Evolutionary conservation across 1,140 invertebrate species (phyloP).

Genomic region (Drosophila ironensis): DNA sequence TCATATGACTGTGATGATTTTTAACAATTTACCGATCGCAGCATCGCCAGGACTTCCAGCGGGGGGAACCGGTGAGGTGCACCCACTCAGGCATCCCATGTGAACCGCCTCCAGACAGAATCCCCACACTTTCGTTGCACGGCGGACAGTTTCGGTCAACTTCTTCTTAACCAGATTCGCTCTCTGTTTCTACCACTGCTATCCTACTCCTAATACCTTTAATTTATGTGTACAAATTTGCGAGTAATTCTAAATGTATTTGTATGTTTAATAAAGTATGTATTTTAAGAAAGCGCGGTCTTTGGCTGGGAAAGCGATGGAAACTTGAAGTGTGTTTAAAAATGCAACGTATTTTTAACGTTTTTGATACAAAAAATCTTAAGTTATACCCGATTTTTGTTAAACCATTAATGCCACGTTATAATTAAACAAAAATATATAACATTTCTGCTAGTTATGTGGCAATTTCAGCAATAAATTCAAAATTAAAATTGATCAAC

Average conservation of each 20-base stretch:
- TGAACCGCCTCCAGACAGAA: conserved; percentile 19
- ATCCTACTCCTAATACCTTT: conserved; percentile 50
- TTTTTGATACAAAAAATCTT: too few species aligned
- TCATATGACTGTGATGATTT: conserved; percentile 80
- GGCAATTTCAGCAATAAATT: too few species aligned
- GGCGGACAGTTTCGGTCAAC: neutral
- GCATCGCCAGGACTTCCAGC: conserved; percentile 23
- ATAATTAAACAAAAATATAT: too few species aligned
- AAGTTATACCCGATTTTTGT: too few species aligned
- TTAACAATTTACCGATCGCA: conserved; percentile 74
- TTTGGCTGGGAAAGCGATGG: too few species aligned
- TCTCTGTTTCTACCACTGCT: conserved; percentile 19
- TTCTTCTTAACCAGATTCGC: conserved; percentile 5
- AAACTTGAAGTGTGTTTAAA: neutral
- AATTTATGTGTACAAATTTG: conserved; percentile 75
- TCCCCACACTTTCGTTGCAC: neutral
- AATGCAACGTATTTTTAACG: too few species aligned
- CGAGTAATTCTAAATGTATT: conserved; percentile 49
- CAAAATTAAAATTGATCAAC: too few species aligned
- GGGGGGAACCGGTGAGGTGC: conserved; percentile 4
- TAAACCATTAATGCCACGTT: too few species aligned
- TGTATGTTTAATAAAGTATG: conserved; percentile 62
- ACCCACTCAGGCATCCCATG: conserved; percentile 64
- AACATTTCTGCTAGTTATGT: too few species aligned
- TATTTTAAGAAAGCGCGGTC: conserved; percentile 62